Conservation (phyloP, 2,797 vertebrate species). For the Phyllotis vaccarum region DNA sequence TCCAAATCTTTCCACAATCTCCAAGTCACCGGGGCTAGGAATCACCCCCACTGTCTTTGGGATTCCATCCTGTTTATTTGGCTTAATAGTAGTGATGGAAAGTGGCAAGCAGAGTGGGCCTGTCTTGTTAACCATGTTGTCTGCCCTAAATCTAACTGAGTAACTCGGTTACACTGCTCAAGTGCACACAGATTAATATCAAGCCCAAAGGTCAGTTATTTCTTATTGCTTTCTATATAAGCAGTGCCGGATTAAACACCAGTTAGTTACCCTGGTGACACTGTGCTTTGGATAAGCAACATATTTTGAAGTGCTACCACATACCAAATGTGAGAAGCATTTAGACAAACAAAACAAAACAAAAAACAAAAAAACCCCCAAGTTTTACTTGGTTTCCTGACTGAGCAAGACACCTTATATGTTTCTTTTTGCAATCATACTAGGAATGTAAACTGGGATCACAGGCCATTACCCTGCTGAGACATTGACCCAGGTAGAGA, state of each 20-base stretch:
- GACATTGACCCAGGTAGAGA: not conserved
- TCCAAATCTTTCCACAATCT: not conserved
- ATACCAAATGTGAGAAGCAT: not conserved
- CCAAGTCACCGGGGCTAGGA: not conserved
- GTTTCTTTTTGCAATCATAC: not conserved
- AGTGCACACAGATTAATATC: not conserved
- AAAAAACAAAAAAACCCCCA: not conserved
- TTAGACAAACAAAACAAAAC: not conserved
- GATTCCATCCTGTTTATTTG: fast-evolving
- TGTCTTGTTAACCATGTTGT: not conserved
- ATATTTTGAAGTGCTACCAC: not conserved
- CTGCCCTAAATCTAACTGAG: not conserved
- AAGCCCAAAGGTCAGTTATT: not conserved
- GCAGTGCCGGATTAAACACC: not conserved
- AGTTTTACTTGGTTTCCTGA: not conserved
- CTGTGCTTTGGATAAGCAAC: slow-evolving; percentile 31
- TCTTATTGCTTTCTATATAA: not conserved
- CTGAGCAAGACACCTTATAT: not conserved
- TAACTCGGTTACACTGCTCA: not conserved
- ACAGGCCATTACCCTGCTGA: not conserved
- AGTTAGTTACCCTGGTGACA: not conserved
- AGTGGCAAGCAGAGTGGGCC: not conserved
- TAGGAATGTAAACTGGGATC: not conserved
- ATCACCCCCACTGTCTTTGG: fast-evolving
- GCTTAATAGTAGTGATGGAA: fast-evolving